Evolutionary conservation across 2,888 invertebrate species (phyloP).

Genomic region (Caenorhabditis sinica): DNA sequence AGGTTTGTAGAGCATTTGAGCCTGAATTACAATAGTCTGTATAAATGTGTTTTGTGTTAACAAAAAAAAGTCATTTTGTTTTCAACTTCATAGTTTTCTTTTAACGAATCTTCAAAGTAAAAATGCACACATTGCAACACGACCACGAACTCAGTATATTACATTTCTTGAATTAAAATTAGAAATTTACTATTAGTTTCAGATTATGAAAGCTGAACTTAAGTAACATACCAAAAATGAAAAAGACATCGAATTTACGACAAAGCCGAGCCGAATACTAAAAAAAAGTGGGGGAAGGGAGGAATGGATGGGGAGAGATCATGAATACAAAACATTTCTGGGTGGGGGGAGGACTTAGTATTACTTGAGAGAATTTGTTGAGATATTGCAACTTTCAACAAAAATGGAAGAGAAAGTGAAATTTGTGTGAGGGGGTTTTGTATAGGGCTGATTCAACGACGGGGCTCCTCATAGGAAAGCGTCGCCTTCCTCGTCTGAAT

Average conservation of each 20-base stretch:
- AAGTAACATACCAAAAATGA: conserved; percentile 36
- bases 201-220: conserved; percentile 41
- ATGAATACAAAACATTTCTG: conserved; percentile 22
- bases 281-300: neutral
- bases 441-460: neutral
- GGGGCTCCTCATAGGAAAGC: conserved; percentile 78
- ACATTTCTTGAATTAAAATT: conserved; percentile 4
- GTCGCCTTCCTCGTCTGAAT: conserved; percentile 80
- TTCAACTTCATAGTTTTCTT: neutral
- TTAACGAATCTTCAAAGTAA: neutral
- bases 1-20: conserved; percentile 53
- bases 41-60: neutral
- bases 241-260: conserved; percentile 32
- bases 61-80: neutral
- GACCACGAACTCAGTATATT: conserved; percentile 8
- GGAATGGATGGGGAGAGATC: conserved; percentile 1
- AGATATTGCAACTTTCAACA: neutral
- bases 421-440: neutral
- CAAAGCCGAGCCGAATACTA: conserved; percentile 29
- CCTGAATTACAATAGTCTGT: conserved; percentile 15
- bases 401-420: neutral
- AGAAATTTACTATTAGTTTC: conserved; percentile 26
- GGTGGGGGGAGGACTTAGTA: neutral
- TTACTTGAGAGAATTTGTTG: conserved; percentile 28
- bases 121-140: conserved; percentile 34